A percentile compares a stretch with the other conserved stretches of the same genome.
phyloP scores from a whole-genome alignment of 2,797 vertebrate species.

The Rhinoraja longicauda region DNA sequence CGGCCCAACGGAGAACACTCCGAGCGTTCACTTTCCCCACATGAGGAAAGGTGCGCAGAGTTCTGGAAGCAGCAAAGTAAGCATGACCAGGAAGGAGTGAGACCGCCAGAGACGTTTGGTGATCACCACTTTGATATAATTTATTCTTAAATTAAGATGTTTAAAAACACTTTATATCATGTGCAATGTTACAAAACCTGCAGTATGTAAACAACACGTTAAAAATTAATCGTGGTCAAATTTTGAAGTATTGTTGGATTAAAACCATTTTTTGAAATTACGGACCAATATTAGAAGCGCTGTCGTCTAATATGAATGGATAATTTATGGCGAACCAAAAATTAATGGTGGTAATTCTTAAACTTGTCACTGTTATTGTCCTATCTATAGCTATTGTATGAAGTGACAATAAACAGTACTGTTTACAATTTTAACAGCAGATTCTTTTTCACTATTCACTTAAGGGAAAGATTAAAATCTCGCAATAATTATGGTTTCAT shows the following conservation, averaged over 20 bases:
- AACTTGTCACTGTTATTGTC: not conserved
- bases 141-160: constrained; percentile 30
- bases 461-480: not conserved
- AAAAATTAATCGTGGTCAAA: not conserved
- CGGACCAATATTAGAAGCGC: not conserved
- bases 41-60: constrained; percentile 78
- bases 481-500: too few relatives aligned
- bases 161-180: constrained; percentile 8
- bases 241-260: constrained; percentile 25
- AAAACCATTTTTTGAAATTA: not conserved
- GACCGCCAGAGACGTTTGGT: constrained; percentile 39
- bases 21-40: constrained; percentile 84
- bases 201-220: not conserved
- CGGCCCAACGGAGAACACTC: constrained; percentile 84
- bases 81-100: constrained; percentile 68
- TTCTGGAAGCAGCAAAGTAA: constrained; percentile 50
- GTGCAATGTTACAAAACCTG: constrained; percentile 18
- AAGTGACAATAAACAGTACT: constrained; percentile 26
- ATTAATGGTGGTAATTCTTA: not conserved
- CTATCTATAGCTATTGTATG: not conserved
- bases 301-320: not conserved
- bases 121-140: constrained; percentile 1
- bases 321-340: not conserved
- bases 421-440: constrained; percentile 12
- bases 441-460: not conserved